Evolutionary conservation across 35 echinoderm and acorn worm genomes (phyloP).

Genomic region (Stichopus chloronotus): DNA sequence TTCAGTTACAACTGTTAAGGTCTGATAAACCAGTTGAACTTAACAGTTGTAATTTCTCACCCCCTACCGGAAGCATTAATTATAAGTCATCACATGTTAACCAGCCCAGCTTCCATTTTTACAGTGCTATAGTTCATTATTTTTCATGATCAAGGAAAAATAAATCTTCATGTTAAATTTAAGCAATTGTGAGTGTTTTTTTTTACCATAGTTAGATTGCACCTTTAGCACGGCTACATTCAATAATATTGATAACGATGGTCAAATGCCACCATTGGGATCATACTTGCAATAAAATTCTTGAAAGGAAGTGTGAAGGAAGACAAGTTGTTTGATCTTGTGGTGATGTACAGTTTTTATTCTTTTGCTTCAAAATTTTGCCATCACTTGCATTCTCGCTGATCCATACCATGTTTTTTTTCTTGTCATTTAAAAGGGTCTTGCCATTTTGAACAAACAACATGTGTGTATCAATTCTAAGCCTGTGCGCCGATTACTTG

Average conservation of each 20-base stretch:
- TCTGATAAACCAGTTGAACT: neutral
- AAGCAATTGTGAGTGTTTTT: neutral
- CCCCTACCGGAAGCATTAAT: neutral
- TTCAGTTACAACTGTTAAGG: no score
- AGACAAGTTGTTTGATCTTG: neutral
- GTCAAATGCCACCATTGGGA: neutral
- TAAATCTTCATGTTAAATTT: neutral
- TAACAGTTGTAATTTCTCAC: constrained; percentile 3
- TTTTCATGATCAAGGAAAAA: neutral
- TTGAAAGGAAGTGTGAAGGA: neutral
- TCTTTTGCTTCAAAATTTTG: no score
- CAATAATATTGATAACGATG: neutral
- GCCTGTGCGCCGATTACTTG: neutral
- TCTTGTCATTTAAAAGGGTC: neutral
- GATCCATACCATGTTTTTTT: neutral
- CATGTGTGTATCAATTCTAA: neutral
- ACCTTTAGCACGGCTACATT: neutral
- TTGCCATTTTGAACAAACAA: constrained; percentile 3
- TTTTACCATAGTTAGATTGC: no score
- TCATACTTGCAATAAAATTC: neutral
- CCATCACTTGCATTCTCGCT: no score
- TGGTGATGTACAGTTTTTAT: no score
- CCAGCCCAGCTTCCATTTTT: neutral
- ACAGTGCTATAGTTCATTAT: neutral
- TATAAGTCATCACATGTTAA: constrained; percentile 5